Evolutionary conservation across 2,888 invertebrate species (phyloP), one percentile per base, ranked within the genome.

Genomic region (Cybosia mesomella): DNA sequence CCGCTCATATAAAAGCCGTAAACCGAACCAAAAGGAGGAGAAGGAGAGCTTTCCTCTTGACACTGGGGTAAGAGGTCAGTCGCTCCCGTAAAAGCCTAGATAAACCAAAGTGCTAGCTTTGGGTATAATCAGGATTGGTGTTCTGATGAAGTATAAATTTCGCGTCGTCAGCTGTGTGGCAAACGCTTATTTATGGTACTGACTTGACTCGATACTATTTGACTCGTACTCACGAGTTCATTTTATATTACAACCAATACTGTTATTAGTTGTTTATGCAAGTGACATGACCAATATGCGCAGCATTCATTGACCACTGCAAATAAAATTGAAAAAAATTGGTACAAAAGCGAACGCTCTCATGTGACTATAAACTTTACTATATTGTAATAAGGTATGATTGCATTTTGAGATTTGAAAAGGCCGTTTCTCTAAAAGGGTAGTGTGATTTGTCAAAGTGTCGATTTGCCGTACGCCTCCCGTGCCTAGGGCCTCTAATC

Each of bases 401-500:
- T 1, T 18, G 9, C 11, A 58, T 68, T 69, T 72, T 5, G 7
- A 54, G 61, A 61, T 60, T 54, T 54, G 43, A 39, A 60, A 65
- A 72, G 72, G 79, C 55, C 62, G 64, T 69, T 57, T 62, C 59
- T 79, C 71, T 74, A 76, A 80, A 76, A 75, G 74, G 73, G 75
- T 75, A 76, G 78, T 79, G 72, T 68, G 74, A 74, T 76, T 78
- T 78, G 78, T 75, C 65, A 76, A 70, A 75, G 79, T 79, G 73
- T 73, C 89, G 89, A 92, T 91, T 91, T 89, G 90, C 85, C 85
- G 87, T 84, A 76, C 82, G 88, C 87, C 85, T 83, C 80, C 36
- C 81, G 73, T 81, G 87, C 85, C 87, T 85, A 87, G 80, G 89
- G 91, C 83, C 84, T 84, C 83, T 94, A 94, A 95, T 94, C 92